Evolutionary conservation across 2,113 vertebrate species (phyloP).

Genomic region (Proteles cristata): DNA sequence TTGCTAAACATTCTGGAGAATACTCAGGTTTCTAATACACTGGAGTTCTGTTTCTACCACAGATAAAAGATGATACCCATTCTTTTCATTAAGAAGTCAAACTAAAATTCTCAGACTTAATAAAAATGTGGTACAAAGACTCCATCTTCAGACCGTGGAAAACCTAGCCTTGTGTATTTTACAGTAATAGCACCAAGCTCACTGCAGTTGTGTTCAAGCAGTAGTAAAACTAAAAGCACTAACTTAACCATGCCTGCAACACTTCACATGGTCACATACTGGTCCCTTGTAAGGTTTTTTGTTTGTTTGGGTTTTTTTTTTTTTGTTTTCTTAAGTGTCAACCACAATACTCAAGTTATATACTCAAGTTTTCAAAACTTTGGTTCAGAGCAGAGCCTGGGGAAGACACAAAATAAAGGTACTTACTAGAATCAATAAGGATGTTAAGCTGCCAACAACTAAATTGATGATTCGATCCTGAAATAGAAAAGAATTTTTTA

Average conservation of each 20-base stretch:
- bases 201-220: background rate
- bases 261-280: background rate
- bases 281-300: background rate
- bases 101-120: background rate
- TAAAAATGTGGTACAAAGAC: slow-evolving; percentile 1
- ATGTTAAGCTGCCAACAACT: slow-evolving; percentile 92
- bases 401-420: slow-evolving; percentile 49
- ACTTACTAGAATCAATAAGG: slow-evolving; percentile 95
- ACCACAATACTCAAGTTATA: background rate
- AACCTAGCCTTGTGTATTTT: slow-evolving; percentile 18
- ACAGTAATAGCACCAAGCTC: background rate
- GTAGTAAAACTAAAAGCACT: background rate
- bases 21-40: background rate
- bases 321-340: background rate
- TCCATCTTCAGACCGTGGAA: background rate
- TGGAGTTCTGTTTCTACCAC: background rate
- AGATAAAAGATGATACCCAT: background rate
- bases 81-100: slow-evolving; percentile 46
- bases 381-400: background rate
- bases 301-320: background rate
- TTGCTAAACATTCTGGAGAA: slow-evolving; percentile 9
- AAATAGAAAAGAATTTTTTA: slow-evolving; percentile 71
- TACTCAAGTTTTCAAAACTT: slow-evolving; percentile 39
- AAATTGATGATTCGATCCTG: slow-evolving; percentile 98
- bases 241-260: background rate